Percentiles rank a stretch among this genome's conserved stretches.
Evolutionary conservation across 1,140 invertebrate species (phyloP).

Genomic region (Plectrocnemia conspersa): DNA sequence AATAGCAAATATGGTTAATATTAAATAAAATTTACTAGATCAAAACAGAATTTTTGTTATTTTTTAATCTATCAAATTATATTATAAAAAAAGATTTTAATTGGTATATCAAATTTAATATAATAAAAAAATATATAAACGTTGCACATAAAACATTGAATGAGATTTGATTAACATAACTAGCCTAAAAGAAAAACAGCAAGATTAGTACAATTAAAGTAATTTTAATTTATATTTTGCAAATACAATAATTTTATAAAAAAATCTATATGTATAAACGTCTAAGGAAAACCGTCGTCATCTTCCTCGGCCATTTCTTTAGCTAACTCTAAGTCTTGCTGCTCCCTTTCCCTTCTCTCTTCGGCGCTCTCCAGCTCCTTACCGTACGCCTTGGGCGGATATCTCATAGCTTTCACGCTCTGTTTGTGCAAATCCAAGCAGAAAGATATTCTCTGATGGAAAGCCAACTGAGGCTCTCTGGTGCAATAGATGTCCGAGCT

Average conservation of each 20-base stretch:
- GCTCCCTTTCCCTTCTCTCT: conserved; percentile 90
- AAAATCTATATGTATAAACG: background rate
- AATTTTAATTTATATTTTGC: background rate
- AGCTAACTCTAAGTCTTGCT: conserved; percentile 94
- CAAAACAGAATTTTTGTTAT: too few relatives aligned
- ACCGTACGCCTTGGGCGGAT: conserved; percentile 97
- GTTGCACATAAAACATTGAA: too few relatives aligned
- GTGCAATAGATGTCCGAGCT: conserved; percentile 97
- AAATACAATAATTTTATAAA: conserved; percentile 2
- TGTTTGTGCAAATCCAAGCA: conserved; percentile 98
- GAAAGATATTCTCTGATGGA: conserved; percentile 97
- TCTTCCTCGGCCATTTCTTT: conserved; percentile 99
- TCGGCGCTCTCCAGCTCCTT: conserved; percentile 97
- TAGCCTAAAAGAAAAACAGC: too few relatives aligned
- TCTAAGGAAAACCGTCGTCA: conserved; percentile 78
- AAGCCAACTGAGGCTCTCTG: conserved; percentile 91
- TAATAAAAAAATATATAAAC: too few relatives aligned
- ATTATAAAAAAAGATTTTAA: too few relatives aligned
- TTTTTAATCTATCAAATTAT: too few relatives aligned
- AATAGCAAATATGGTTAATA: too few relatives aligned
- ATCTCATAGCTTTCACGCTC: conserved; percentile 97
- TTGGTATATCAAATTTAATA: too few relatives aligned
- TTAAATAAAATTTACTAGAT: too few relatives aligned
- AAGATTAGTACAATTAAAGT: background rate
- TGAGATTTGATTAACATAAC: too few relatives aligned